Conservation (phyloP, 1,140 invertebrate species). For the Gryon sp. region DNA sequence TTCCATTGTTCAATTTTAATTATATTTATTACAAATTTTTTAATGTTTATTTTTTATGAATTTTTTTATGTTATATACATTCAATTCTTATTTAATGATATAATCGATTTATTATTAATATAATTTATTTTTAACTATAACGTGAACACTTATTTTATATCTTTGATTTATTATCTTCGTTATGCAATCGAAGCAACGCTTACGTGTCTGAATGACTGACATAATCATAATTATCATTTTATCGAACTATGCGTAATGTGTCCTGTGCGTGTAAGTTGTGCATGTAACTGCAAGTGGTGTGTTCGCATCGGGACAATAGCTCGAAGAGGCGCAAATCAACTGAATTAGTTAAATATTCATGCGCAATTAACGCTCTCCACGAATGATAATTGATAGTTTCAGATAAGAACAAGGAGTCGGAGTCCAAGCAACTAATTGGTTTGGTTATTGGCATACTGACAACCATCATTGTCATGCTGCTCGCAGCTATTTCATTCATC, state of each 20-base stretch:
- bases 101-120: too few species aligned
- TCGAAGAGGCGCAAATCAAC: constrained; percentile 30
- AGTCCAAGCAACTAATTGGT: constrained; percentile 84
- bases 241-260: constrained; percentile 64
- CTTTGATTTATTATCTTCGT: too few species aligned
- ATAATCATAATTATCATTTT: constrained; percentile 68
- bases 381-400: constrained; percentile 69
- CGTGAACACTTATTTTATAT: too few species aligned
- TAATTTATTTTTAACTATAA: too few species aligned
- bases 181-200: constrained; percentile 48
- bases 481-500: constrained; percentile 86
- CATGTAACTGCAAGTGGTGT: constrained; percentile 15
- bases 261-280: constrained; percentile 52
- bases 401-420: constrained; percentile 77
- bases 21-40: too few species aligned
- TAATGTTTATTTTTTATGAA: too few species aligned
- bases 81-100: too few species aligned
- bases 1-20: too few species aligned
- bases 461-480: constrained; percentile 85
- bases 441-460: constrained; percentile 88
- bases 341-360: constrained; percentile 55
- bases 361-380: constrained; percentile 35
- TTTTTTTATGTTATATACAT: too few species aligned
- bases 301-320: constrained; percentile 36
- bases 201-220: constrained; percentile 61